Percentiles rank a stretch among this genome's conserved stretches.
These are phyloP conservation scores for Parazoanthus atlanticus DNA, from an alignment of 92 coral and sea anemone genomes.

Conservation along the genomic window DNA sequence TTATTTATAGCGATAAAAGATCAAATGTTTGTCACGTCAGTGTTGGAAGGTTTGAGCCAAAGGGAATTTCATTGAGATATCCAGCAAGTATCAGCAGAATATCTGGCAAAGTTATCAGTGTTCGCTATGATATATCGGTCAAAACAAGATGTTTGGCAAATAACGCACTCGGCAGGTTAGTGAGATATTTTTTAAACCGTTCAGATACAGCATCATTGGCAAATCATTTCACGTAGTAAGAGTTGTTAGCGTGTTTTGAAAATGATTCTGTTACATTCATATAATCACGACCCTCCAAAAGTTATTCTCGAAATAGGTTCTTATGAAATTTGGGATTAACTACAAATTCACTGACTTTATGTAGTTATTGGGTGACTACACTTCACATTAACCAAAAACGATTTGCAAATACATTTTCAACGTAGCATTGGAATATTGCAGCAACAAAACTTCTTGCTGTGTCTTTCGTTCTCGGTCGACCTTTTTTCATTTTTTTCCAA, in stretches of 20 bases:
- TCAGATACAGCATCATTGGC: neutral
- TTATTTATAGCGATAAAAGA: conserved; percentile 27
- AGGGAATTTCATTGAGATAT: conserved; percentile 4
- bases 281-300: neutral
- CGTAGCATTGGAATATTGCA: neutral
- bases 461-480: neutral
- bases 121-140: neutral
- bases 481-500: no score
- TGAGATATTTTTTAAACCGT: neutral
- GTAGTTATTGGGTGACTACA: neutral
- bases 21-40: conserved; percentile 20
- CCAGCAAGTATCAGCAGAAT: neutral
- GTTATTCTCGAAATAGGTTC: neutral
- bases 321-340: neutral
- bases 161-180: neutral
- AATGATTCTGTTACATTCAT: neutral
- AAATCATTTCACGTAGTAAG: neutral
- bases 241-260: conserved; percentile 10
- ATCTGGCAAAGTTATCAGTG: neutral
- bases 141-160: neutral
- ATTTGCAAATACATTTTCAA: neutral
- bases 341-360: neutral
- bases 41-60: neutral
- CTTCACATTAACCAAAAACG: neutral
- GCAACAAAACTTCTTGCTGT: neutral